A percentile compares a stretch with the other conserved stretches of the same genome.
These are phyloP conservation scores for Aporrectodea caliginosa DNA, from an alignment of 1,140 invertebrate species.

Conservation along the genomic window DNA sequence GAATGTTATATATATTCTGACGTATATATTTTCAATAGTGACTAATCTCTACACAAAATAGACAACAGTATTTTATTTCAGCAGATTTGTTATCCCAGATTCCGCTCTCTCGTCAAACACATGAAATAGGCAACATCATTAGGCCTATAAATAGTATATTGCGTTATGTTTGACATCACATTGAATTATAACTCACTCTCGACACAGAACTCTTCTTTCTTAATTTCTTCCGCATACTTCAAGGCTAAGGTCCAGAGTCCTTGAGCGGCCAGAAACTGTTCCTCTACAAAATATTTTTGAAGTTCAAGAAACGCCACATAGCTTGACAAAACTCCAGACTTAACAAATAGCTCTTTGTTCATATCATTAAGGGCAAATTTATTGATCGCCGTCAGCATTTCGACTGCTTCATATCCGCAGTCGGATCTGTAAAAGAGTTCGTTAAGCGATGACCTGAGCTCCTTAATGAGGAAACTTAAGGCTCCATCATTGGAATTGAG, in stretches of 20 bases:
- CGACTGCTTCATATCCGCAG: conserved; percentile 12
- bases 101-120: not conserved
- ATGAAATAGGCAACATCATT: too few species aligned
- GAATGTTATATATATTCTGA: not conserved
- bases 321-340: conserved; percentile 2
- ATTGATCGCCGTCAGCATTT: conserved; percentile 22
- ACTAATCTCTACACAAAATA: not conserved
- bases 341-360: conserved; percentile 16
- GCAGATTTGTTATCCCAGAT: not conserved
- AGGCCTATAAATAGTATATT: not conserved
- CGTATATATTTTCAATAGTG: not conserved
- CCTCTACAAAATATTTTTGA: not conserved
- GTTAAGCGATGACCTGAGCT: not conserved
- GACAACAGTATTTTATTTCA: not conserved
- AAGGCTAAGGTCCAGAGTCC: conserved; percentile 28
- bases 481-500: conserved; percentile 17
- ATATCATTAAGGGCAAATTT: conserved; percentile 16
- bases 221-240: conserved; percentile 19
- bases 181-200: not conserved
- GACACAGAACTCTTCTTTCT: not conserved
- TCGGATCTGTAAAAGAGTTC: not conserved
- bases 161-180: too few species aligned
- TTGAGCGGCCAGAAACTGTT: conserved; percentile 10
- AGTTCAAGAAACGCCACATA: not conserved
- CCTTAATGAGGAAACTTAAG: conserved; percentile 14